phyloP scores from a whole-genome alignment of 2,113 vertebrate genomes.

The Microcebus jonahi region DNA sequence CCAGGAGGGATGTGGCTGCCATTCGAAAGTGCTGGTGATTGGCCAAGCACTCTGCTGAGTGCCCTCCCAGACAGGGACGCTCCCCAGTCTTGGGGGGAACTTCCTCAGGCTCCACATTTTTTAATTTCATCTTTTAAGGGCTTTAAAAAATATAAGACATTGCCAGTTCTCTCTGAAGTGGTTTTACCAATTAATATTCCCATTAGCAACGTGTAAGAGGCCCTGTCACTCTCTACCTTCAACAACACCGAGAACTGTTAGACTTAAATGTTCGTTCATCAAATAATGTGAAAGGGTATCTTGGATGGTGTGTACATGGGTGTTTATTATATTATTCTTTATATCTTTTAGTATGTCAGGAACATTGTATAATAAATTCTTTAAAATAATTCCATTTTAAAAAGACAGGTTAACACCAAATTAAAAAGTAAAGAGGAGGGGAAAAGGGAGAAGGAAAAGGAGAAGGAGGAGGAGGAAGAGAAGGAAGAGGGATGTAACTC shows the following conservation, averaged over 20 bases:
- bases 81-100: neutral
- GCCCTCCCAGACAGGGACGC: neutral
- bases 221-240: neutral
- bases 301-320: no score
- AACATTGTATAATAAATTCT: neutral
- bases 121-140: neutral
- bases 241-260: neutral
- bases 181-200: neutral
- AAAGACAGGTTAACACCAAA: neutral
- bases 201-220: neutral
- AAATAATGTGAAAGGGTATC: neutral
- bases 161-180: neutral
- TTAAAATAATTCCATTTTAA: slow-evolving; percentile 4
- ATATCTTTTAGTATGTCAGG: neutral
- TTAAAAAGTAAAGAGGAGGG: neutral
- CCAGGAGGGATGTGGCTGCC: neutral
- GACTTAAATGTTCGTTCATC: neutral
- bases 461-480: neutral
- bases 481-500: neutral
- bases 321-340: neutral
- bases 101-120: neutral
- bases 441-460: no score
- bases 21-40: neutral
- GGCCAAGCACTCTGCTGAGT: neutral
- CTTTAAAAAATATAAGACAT: neutral